Evolutionary conservation across 2,797 vertebrate genomes (phyloP).

Genomic region (Avahi laniger): DNA sequence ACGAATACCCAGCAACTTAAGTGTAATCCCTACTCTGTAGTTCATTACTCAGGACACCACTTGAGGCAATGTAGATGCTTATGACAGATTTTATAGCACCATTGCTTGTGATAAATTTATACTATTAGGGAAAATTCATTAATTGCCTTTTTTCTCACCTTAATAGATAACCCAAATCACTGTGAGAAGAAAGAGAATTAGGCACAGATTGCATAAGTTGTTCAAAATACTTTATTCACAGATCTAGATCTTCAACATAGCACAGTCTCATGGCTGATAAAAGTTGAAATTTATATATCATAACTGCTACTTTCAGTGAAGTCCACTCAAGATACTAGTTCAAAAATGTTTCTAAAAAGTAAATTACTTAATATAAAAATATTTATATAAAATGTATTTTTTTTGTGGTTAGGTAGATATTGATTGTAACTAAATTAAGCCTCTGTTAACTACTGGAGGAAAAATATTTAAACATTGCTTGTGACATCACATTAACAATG

Average conservation of each 20-base stretch:
- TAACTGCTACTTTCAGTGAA: not conserved
- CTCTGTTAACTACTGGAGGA: constrained; percentile 44
- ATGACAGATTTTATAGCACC: constrained; percentile 13
- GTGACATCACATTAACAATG: constrained; percentile 70
- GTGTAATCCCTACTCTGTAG: not conserved
- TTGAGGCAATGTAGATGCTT: not conserved
- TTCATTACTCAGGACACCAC: not conserved
- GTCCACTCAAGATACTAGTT: not conserved
- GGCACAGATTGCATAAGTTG: not conserved
- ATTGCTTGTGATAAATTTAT: constrained; percentile 7
- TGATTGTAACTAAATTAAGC: constrained; percentile 55
- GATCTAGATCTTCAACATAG: not conserved
- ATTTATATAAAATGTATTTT: constrained; percentile 6
- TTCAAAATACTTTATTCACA: constrained; percentile 17
- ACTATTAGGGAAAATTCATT: constrained; percentile 23
- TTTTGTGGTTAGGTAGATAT: not conserved
- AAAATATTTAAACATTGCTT: constrained; percentile 65
- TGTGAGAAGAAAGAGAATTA: not conserved
- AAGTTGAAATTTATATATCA: constrained; percentile 30
- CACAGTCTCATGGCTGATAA: not conserved
- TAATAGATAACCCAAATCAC: not conserved
- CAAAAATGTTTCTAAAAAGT: constrained; percentile 39
- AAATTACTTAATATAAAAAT: constrained; percentile 43
- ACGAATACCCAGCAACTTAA: not conserved
- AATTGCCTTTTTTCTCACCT: constrained; percentile 19